A percentile compares a stretch with the other conserved stretches of the same genome.
phyloP scores from a whole-genome alignment of 2,797 vertebrate species.

The Ctenochaetus hawaiiensis region DNA sequence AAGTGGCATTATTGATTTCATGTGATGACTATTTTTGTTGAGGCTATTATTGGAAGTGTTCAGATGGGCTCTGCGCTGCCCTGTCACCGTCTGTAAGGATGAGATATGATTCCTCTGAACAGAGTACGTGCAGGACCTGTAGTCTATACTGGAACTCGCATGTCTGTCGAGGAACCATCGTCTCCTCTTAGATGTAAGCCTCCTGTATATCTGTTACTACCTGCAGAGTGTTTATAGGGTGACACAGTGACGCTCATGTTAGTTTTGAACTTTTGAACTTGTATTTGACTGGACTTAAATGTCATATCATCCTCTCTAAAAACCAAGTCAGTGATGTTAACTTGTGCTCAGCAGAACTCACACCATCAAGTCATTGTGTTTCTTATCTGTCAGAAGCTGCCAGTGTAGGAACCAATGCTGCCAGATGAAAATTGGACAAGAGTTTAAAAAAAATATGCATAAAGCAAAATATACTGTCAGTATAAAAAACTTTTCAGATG shows the following conservation, averaged over 20 bases:
- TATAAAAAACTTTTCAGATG: constrained; percentile 3
- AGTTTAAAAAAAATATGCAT: not conserved
- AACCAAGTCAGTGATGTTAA: not conserved
- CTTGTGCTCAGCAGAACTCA: not conserved
- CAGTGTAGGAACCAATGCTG: not conserved
- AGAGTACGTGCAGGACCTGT: constrained; percentile 19
- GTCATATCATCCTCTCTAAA: not conserved
- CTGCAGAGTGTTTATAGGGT: not conserved
- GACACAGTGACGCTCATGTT: not conserved
- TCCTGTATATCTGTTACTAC: not conserved
- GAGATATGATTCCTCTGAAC: constrained; percentile 50
- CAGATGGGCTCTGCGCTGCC: constrained; percentile 29
- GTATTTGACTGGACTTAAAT: not conserved
- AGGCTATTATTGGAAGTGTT: constrained; percentile 71
- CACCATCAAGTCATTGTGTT: not conserved
- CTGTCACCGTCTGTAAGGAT: constrained; percentile 54
- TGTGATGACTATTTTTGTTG: constrained; percentile 73
- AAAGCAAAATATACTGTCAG: not conserved
- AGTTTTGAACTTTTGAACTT: constrained; percentile 13
- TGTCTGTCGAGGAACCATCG: not conserved
- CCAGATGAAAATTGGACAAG: not conserved
- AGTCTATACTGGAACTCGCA: not conserved
- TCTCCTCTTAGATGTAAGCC: not conserved
- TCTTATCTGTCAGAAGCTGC: not conserved
- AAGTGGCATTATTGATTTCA: constrained; percentile 83